These are phyloP conservation scores for Thumatha senex DNA, from an alignment of 2,888 invertebrate genomes.

Conservation along the genomic window DNA sequence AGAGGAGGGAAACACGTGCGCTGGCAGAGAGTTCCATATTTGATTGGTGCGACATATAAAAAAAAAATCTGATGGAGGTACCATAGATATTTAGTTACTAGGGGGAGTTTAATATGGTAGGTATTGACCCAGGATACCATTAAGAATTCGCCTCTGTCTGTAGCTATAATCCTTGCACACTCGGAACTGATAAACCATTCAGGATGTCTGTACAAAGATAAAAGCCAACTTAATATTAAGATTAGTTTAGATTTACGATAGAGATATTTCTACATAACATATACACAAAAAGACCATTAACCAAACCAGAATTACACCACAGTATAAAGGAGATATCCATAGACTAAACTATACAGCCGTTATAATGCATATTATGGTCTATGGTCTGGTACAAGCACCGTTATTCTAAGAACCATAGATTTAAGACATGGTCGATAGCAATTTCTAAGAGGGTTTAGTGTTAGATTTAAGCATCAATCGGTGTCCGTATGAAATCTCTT, in stretches of 20 bases:
- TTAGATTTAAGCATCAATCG: conserved; percentile 6
- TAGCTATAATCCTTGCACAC: no score
- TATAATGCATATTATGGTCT: conserved; percentile 38
- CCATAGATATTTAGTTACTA: no score
- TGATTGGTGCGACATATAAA: no score
- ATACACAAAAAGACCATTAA: background rate
- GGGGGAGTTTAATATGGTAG: no score
- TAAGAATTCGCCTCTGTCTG: no score
- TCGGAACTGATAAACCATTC: no score
- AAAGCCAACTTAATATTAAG: no score
- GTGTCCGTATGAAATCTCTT: conserved; percentile 2
- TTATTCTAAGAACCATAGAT: conserved; percentile 37
- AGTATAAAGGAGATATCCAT: background rate
- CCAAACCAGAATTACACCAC: background rate
- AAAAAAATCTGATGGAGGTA: no score
- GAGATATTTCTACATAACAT: background rate
- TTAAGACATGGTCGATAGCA: conserved; percentile 27
- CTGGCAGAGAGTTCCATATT: no score
- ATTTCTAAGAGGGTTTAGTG: conserved; percentile 11
- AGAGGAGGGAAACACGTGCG: no score
- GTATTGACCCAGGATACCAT: no score
- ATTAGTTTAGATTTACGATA: background rate
- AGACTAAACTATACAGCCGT: conserved; percentile 16
- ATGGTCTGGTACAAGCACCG: conserved; percentile 26
- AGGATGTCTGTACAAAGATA: no score